A percentile compares a stretch with the other conserved stretches of the same genome.
Conservation (phyloP, 2,888 invertebrate species). For the Palloptera scutellata region DNA sequence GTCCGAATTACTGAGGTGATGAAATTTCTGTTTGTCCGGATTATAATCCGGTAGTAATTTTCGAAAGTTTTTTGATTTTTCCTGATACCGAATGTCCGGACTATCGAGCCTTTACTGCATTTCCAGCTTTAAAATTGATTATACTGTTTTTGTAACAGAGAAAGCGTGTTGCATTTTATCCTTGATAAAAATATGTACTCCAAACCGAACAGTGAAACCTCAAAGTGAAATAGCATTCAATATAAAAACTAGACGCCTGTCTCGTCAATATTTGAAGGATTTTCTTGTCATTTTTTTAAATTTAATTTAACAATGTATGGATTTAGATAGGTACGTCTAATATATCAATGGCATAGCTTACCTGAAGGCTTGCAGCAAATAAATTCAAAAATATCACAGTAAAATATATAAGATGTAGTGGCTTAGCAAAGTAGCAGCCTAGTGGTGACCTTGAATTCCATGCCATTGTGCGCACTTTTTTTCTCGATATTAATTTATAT, state of each 20-base stretch:
- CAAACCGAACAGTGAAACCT: not conserved
- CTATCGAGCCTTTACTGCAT: no score
- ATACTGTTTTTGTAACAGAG: no score
- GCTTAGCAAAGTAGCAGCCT: not conserved
- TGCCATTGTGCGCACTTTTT: not conserved
- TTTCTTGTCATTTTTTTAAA: not conserved
- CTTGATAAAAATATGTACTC: not conserved
- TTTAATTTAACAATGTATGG: no score
- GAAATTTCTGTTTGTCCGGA: no score
- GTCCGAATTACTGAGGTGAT: no score
- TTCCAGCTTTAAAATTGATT: no score
- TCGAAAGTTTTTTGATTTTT: no score
- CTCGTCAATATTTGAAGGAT: not conserved
- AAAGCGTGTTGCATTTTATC: not conserved
- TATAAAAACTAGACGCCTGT: not conserved
- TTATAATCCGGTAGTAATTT: no score
- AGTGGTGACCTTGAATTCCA: not conserved
- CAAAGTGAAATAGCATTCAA: not conserved
- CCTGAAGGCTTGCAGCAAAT: slow-evolving; percentile 47
- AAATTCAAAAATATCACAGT: slow-evolving; percentile 49
- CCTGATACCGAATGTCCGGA: no score
- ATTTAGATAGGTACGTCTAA: no score
- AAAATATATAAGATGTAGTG: slow-evolving; percentile 36
- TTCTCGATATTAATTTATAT: not conserved
- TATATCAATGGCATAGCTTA: slow-evolving; percentile 30